Base-by-base conservation (phyloP, 2,113 vertebrate species). In the Hypanus sabinus region DNA sequence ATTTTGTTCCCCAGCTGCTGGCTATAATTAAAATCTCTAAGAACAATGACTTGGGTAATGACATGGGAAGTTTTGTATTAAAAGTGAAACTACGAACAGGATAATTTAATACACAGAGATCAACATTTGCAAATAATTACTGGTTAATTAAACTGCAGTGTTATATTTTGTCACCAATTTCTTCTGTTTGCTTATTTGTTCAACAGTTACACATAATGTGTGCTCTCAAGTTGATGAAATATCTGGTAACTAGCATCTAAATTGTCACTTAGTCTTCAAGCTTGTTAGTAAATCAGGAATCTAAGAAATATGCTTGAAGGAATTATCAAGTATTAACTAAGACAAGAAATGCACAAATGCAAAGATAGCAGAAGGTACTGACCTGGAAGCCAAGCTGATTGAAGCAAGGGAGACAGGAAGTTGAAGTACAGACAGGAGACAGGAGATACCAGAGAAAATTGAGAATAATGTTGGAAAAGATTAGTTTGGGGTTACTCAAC, bases 301-400 rank as follows among this genome's bases (percentile, higher is more conserved):
- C 33, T 65, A 62, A 94, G 93, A 94, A 94, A 94, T 9, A 94
- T 94, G 94, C 94, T 71, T 70, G 93, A 95, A 95, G 90, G 95
- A 95, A 94, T 33, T 94, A 94, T 94, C 95, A 95, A 94, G 94
- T 94, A 95, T 96, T 95, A 95, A 95, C 93, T 95, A 73, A 94
- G 10, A n/a, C 94, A 95, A 95, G 94, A 79, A 95, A 94, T 81
- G 94, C 77, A 24, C 95, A 94, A 94, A 95, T 95, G 95, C 62
- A 95, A 95, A 95, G 95, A 95, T 75, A 95, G 94, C 95, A 94
- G 94, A 95, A 96, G 95, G 95, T 97, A 97, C 97, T 97, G 95
- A 99, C 98, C 98, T 98, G 95, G 98, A 97, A 96, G 97, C 97
- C 96, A 99, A 97, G 97, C 98, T 99, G 97, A 95, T 97, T 97